Conservation (phyloP, 2,113 vertebrate species). For the Gymnorhina tibicen region DNA sequence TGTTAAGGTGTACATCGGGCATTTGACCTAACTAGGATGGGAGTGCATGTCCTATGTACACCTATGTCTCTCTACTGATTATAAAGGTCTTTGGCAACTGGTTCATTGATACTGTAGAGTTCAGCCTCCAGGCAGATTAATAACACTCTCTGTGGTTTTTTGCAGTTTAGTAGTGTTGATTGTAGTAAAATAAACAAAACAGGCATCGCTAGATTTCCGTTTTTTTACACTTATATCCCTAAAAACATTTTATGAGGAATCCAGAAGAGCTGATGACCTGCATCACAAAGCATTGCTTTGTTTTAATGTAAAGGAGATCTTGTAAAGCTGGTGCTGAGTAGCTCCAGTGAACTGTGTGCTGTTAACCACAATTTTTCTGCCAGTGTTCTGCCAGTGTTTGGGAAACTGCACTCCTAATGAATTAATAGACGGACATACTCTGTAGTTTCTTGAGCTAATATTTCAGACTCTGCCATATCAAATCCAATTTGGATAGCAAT, state of each 20-base stretch:
- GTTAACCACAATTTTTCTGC: conserved; percentile 21
- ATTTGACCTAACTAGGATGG: neutral
- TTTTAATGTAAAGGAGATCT: neutral
- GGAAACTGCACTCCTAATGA: conserved; percentile 22
- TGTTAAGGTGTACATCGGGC: neutral
- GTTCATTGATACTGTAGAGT: neutral
- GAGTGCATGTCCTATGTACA: neutral
- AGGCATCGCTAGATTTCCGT: neutral
- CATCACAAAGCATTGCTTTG: neutral
- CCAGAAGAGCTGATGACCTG: neutral
- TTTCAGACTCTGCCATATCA: conserved; percentile 31
- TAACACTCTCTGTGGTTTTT: neutral
- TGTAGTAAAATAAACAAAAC: neutral
- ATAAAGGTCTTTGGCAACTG: neutral
- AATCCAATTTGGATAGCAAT: conserved; percentile 44
- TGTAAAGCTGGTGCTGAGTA: neutral
- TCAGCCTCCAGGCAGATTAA: neutral
- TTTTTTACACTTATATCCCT: neutral
- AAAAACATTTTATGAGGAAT: neutral
- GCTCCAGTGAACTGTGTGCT: neutral
- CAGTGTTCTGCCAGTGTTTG: neutral
- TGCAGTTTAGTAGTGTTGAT: neutral
- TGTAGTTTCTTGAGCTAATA: conserved; percentile 31
- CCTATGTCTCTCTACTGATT: neutral
- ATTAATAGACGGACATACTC: conserved; percentile 23